Evolutionary conservation across 1,140 invertebrate genomes (phyloP).

Genomic region (Drosophila grimshawi): DNA sequence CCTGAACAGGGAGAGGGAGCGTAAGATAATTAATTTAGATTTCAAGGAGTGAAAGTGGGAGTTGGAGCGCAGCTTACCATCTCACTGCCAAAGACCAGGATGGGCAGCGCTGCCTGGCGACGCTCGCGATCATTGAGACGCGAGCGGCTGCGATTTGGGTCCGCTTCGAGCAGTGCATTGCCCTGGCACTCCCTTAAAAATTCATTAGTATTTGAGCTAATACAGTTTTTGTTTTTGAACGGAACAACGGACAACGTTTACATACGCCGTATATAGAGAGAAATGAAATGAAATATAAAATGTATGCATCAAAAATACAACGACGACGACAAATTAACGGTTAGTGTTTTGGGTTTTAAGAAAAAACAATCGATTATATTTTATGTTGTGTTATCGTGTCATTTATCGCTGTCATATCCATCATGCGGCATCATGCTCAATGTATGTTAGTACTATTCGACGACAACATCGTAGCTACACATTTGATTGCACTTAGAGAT

Average conservation of each 20-base stretch:
- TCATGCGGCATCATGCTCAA: constrained; percentile 44
- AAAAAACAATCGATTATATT: constrained; percentile 18
- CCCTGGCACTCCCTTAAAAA: constrained; percentile 90
- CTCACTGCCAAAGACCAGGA: constrained; percentile 95
- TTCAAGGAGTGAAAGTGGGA: background rate
- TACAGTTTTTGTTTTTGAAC: constrained; percentile 53
- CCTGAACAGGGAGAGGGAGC: constrained; percentile 85
- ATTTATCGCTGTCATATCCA: background rate
- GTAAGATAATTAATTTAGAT: no score
- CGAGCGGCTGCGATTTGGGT: constrained; percentile 86
- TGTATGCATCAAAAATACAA: constrained; percentile 30
- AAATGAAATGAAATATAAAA: constrained; percentile 56
- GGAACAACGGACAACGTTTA: constrained; percentile 63
- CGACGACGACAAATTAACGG: constrained; percentile 38
- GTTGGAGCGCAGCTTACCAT: constrained; percentile 87
- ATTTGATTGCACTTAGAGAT: background rate
- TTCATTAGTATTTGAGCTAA: constrained; percentile 91
- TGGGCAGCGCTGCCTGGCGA: constrained; percentile 94
- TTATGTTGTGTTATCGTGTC: constrained; percentile 20
- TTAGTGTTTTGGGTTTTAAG: constrained; percentile 24
- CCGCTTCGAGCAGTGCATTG: constrained; percentile 85
- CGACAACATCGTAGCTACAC: constrained; percentile 25
- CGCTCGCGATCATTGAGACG: constrained; percentile 94
- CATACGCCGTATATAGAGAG: constrained; percentile 42
- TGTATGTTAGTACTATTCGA: constrained; percentile 16